Percentiles rank a stretch among this genome's conserved stretches.
phyloP scores from a whole-genome alignment of 2,888 invertebrate genomes.

The Phymatocera aterrima region DNA sequence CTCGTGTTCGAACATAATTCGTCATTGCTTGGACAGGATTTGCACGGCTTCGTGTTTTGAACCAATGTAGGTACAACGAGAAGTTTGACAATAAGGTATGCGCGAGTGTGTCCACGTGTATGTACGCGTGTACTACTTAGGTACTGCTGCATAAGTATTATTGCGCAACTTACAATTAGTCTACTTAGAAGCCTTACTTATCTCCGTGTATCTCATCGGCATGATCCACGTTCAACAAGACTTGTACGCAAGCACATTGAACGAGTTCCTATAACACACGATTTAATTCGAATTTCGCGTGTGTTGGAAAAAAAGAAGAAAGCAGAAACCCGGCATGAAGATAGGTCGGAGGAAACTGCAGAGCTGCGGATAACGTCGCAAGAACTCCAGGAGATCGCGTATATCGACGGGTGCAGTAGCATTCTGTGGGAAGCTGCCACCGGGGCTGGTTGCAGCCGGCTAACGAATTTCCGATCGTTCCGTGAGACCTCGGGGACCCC shows the following conservation, averaged over 20 bases:
- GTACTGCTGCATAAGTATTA: background rate
- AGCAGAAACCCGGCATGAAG: background rate
- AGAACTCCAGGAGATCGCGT: no score
- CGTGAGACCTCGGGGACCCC: background rate
- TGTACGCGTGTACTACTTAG: background rate
- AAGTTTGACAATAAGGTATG: no score
- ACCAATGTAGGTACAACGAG: no score
- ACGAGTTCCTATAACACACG: background rate
- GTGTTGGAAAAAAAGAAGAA: background rate
- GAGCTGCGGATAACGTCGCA: background rate
- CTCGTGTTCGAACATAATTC: no score
- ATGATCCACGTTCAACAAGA: conserved; percentile 1
- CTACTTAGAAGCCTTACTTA: conserved; percentile 40
- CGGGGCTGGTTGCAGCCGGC: background rate
- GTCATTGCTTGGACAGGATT: no score
- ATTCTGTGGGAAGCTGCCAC: background rate
- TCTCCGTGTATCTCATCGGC: background rate
- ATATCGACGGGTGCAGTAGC: background rate
- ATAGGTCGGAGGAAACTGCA: background rate
- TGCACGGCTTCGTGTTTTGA: no score
- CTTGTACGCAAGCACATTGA: background rate
- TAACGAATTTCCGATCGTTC: conserved; percentile 20
- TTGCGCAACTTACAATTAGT: conserved; percentile 17
- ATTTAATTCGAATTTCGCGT: background rate
- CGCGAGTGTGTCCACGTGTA: background rate